Base-by-base conservation (phyloP, 2,888 invertebrate genomes). In the Dichetophora obliterata region DNA sequence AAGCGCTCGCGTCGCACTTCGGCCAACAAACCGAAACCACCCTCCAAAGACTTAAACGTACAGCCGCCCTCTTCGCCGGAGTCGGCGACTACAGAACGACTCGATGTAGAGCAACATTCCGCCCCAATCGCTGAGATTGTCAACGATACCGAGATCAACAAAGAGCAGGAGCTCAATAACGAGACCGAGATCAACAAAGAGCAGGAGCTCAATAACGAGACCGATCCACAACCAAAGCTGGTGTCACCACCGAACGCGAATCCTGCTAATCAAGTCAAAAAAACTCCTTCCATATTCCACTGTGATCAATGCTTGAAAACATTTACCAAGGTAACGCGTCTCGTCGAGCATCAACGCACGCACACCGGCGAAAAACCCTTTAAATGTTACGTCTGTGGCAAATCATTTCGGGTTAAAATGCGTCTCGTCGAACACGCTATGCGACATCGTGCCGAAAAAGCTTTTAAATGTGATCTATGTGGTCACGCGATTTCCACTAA, bases 351-450 rank as follows among this genome's bases (percentile, higher is more conserved):
- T 70, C 77, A 83, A 65, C 88, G 88, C 0, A 66, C 88, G 14
- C 88, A 88, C 72, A 87, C 88, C 0, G 88, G 88, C n/a, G 88
- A 88, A 77, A 88, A 88, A 73, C 88, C 88, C 0, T 86, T 84
- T 52, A 79, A 80, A 16, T 88, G 88, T 52, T 82, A 82, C 11
- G 82, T 84, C 31, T 88, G 88, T 24, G 86, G 85, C 31, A 84
- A 86, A 37, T 78, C 84, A 3, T 88, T 88, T 73, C 88, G 88
- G 1, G 78, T 88, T 31, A 88, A 87, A 72, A 85, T 86, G 82
- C 88, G 88, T 9, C 81, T 88, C 34, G 81, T 80, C 16, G 88
- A 88, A 65, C 88, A 88, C 31, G 83, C 84, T 73, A 43, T 86
- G 81, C 86, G 88, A 0, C 88, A 88, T 82, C 85, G 87, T 69